These are phyloP conservation scores for Timema cristinae DNA, from an alignment of 2,888 invertebrate species.

Conservation along the genomic window DNA sequence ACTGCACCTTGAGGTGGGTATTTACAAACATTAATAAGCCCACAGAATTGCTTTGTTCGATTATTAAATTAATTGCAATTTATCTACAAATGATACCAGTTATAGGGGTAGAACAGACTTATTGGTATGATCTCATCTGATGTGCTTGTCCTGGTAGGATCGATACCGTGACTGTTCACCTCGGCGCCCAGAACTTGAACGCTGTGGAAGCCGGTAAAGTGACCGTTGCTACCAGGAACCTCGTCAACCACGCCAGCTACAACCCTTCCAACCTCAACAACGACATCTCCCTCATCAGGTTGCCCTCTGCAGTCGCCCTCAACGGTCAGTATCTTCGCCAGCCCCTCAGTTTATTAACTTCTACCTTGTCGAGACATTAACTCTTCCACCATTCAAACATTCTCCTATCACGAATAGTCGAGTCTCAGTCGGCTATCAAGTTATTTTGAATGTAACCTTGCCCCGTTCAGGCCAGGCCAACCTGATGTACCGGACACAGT, in stretches of 20 bases:
- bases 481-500: too few relatives aligned
- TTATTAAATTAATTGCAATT: too few relatives aligned
- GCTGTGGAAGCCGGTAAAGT: neutral
- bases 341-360: neutral
- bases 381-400: too few relatives aligned
- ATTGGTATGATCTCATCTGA: neutral
- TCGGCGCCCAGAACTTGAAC: neutral
- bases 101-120: too few relatives aligned
- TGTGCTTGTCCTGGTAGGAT: slow-evolving; percentile 10
- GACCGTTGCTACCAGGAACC: neutral
- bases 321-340: slow-evolving; percentile 31
- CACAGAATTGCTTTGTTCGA: too few relatives aligned
- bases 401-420: too few relatives aligned
- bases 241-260: slow-evolving; percentile 33
- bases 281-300: slow-evolving; percentile 28
- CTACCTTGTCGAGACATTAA: too few relatives aligned
- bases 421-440: too few relatives aligned
- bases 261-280: slow-evolving; percentile 31
- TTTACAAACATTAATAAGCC: neutral
- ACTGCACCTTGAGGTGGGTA: neutral
- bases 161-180: slow-evolving; percentile 10
- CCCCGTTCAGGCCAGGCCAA: too few relatives aligned
- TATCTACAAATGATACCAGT: too few relatives aligned
- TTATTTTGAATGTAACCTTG: too few relatives aligned
- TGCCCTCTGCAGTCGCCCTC: slow-evolving; percentile 33